Evolutionary conservation across 2,888 invertebrate species (phyloP).

Genomic region (Hirtodrosophila histrioides): DNA sequence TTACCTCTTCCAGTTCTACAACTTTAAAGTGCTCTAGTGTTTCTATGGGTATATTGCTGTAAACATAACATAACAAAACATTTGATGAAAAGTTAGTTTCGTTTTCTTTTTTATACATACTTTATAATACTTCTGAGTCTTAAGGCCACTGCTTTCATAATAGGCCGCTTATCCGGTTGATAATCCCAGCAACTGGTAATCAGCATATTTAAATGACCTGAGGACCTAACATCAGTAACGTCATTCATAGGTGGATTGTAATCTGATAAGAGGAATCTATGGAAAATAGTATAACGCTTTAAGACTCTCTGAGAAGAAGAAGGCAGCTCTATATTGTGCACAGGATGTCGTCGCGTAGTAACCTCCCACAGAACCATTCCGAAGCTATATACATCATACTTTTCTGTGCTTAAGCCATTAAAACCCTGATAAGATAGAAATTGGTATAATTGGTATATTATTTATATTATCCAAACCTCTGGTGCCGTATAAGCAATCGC

Average conservation of each 20-base stretch:
- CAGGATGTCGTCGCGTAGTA: too few relatives aligned
- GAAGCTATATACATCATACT: slow-evolving; percentile 20
- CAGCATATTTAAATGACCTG: background rate
- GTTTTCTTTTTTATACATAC: too few relatives aligned
- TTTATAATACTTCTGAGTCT: background rate
- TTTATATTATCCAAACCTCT: background rate
- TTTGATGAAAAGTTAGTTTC: too few relatives aligned
- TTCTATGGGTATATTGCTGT: background rate
- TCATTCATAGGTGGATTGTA: background rate
- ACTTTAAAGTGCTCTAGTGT: background rate
- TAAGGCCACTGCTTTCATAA: background rate
- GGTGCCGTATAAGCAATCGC: background rate
- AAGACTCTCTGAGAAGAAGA: too few relatives aligned
- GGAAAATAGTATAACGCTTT: too few relatives aligned
- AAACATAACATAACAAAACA: too few relatives aligned
- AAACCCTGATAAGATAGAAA: too few relatives aligned
- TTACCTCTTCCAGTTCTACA: background rate
- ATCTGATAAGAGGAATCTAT: too few relatives aligned
- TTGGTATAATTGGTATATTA: too few relatives aligned
- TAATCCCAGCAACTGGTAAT: slow-evolving; percentile 2
- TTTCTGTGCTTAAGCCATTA: background rate
- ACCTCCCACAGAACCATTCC: slow-evolving; percentile 21
- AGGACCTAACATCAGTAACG: background rate
- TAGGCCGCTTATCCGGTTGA: slow-evolving; percentile 1
- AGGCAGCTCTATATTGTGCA: too few relatives aligned